Evolutionary conservation across 2,888 invertebrate genomes (phyloP).

Genomic region (Strigamia crassipes): DNA sequence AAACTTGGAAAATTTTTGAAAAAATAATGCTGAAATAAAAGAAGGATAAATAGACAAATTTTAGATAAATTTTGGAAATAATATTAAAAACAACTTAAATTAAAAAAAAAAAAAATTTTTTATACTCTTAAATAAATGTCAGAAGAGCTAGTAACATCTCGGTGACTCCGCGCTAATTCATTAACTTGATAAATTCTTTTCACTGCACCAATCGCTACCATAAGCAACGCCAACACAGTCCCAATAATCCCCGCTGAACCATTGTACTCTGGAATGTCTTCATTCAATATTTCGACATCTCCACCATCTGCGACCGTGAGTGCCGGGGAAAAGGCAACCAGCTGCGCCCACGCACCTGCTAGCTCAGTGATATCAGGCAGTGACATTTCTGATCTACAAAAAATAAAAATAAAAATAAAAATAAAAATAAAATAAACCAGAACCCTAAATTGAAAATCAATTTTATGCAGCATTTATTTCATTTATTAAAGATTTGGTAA

Average conservation of each 20-base stretch:
- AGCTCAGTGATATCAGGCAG: constrained; percentile 21
- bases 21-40: too few species aligned
- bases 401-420: neutral
- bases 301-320: neutral
- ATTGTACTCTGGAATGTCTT: constrained; percentile 43
- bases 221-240: neutral
- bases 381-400: neutral
- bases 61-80: neutral
- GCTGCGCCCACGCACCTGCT: constrained; percentile 46
- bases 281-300: constrained; percentile 45
- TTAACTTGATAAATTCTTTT: constrained; percentile 39
- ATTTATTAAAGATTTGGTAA: too few species aligned
- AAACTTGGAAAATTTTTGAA: too few species aligned
- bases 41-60: too few species aligned
- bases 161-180: neutral
- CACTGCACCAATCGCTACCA: constrained; percentile 44
- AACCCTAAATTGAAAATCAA: too few species aligned
- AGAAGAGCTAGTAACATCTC: neutral
- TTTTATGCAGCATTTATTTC: too few species aligned
- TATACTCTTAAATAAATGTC: neutral
- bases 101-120: neutral
- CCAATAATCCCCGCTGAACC: constrained; percentile 41
- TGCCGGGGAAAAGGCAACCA: constrained; percentile 37
- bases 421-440: neutral
- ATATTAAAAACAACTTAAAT: neutral